Evolutionary conservation across 2,113 vertebrate species (phyloP).

Genomic region (Hemicordylus capensis): DNA sequence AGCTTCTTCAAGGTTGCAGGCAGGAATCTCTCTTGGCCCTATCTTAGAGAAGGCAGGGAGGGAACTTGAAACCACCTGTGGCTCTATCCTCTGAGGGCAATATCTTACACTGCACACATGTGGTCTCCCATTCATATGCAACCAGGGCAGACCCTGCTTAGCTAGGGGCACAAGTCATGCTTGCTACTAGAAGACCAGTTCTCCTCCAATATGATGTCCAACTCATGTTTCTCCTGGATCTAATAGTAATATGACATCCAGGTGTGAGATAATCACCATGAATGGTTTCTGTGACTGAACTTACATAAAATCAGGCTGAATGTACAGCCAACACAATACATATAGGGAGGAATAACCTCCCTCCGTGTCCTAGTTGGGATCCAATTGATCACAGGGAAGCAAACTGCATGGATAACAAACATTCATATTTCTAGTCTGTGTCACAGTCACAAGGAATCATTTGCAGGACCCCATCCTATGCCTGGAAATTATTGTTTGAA

Average conservation of each 20-base stretch:
- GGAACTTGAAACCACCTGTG: too few species aligned
- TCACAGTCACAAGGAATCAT: too few species aligned
- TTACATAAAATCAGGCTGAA: background rate
- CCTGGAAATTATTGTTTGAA: slow-evolving; percentile 1
- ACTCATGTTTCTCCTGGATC: background rate
- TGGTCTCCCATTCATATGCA: too few species aligned
- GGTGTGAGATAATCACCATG: background rate
- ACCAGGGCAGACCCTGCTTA: too few species aligned
- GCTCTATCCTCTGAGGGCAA: too few species aligned
- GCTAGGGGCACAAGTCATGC: background rate
- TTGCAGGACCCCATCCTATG: background rate
- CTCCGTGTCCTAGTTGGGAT: background rate
- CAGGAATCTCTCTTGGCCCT: too few species aligned
- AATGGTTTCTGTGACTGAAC: background rate
- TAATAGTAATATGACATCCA: background rate
- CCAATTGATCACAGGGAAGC: background rate
- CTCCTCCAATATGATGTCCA: too few species aligned
- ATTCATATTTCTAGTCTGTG: background rate
- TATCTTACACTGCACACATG: too few species aligned
- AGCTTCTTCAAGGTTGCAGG: too few species aligned
- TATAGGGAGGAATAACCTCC: background rate
- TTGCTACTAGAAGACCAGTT: too few species aligned
- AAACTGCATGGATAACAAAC: background rate
- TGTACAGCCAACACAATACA: background rate
- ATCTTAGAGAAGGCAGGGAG: too few species aligned